phyloP scores from a whole-genome alignment of 2,797 vertebrate genomes.

The Trematomus bernacchii region DNA sequence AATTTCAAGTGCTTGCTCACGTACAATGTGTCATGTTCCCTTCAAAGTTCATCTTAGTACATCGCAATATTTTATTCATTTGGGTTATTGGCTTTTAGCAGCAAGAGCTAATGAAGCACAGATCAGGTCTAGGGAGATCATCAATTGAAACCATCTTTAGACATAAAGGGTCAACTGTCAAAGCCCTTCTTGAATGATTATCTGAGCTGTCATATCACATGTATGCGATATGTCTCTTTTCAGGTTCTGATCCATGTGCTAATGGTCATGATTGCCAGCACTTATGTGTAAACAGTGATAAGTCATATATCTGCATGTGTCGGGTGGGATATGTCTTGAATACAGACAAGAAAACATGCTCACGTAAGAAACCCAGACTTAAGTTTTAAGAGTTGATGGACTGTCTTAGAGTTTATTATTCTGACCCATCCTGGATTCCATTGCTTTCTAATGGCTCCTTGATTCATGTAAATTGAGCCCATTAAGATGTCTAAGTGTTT shows the following conservation, averaged over 20 bases:
- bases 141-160: neutral
- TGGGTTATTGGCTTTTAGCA: neutral
- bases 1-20: neutral
- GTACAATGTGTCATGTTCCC: neutral
- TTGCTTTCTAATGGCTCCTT: neutral
- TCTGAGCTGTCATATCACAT: slow-evolving; percentile 15
- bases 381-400: neutral
- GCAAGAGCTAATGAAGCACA: neutral
- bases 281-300: slow-evolving; percentile 75
- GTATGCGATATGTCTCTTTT: slow-evolving; percentile 34
- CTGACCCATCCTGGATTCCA: neutral
- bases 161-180: neutral
- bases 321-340: slow-evolving; percentile 81
- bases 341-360: slow-evolving; percentile 82
- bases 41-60: neutral
- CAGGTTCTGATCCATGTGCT: slow-evolving; percentile 71
- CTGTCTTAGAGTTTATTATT: neutral
- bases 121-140: neutral
- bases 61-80: neutral
- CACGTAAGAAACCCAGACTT: slow-evolving; percentile 74
- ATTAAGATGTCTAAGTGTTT: slow-evolving; percentile 32
- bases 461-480: neutral
- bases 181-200: neutral
- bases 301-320: slow-evolving; percentile 83
- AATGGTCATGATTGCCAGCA: slow-evolving; percentile 85